Evolutionary conservation across 2,888 invertebrate species (phyloP), one percentile per base, ranked within the genome.

Genomic region (Hipparchia sbordonii): DNA sequence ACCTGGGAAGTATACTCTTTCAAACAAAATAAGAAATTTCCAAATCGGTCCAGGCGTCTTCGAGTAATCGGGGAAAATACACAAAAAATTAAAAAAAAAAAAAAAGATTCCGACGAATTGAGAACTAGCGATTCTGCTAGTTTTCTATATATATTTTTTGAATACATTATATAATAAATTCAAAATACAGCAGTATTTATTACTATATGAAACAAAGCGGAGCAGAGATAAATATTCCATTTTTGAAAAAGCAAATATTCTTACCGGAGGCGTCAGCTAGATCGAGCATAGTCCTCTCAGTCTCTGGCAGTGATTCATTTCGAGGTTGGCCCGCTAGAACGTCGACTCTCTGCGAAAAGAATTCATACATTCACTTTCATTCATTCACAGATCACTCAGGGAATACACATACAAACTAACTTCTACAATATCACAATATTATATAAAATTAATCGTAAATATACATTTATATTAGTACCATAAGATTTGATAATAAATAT

Each of bases 211-310:
- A 23, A 23, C 23, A 23, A 23, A 23, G 23, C 23, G 23, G 23
- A 23, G 23, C 23, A 23, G 23, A 23, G 23, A 23, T 23, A 23
- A 23, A 23, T 23, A 23, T 23, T 23, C 23, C 23, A 23, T 23
- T 23, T 23, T 23, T 23, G 23, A 23, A 23, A 2, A 57, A 6
- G 12, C 7, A n/a, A 48, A 59, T 48, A 57, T 48, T 23, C 85
- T 84, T 78, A 92, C 93, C 91, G 78, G 90, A 86, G 67, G 88
- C 82, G 78, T 92, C 91, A 69, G 89, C 84, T 79, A 91, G 80
- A 77, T 92, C 90, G 72, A 92, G 88, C 72, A 91, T 85, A 79
- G 81, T 89, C 77, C 89, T 87, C 62, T 92, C 92, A 78, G 88
- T 85, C 78, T 92, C 92, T 77, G 89, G 89, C 80, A 89, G 87